Evolutionary conservation across 2,797 vertebrate species (phyloP), one percentile per base, ranked within the genome.

Genomic region (Typhlichthys eigenmanni): DNA sequence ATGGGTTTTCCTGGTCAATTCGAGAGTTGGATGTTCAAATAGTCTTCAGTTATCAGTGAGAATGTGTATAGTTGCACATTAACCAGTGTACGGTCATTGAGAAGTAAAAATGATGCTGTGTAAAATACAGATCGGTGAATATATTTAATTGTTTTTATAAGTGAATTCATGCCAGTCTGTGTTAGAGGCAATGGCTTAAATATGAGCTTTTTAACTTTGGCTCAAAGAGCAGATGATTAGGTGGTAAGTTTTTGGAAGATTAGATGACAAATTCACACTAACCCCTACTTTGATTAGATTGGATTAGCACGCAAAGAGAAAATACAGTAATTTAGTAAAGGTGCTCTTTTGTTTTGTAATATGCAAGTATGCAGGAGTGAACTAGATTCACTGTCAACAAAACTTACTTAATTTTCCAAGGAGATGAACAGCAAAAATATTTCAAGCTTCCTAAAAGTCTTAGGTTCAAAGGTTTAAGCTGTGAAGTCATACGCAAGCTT

Each of bases 211-310:
- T 10, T 5, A 57, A 85, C 86, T 86, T 86, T 88, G 87, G 85
- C 70, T 87, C 73, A 83, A 80, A 84, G n/a, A 80, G 83, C 57
- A 75, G 59, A 72, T 45, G 63, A 81, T 83, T 73, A 81, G 76
- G 86, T 85, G 81, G 89, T 88, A 72, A 82, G 81, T 79, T 79
- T 86, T 78, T 83, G 24, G 24, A 59, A 69, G 72, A 81, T 84
- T 72, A 78, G 63, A 81, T 73, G 62, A 68, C 14, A 66, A 74
- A 70, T 14, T 71, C 49, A 75, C 14, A 6, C 66, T 69, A 60
- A 59, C 63, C 54, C 65, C 64, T 59, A 34, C 9, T 50, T 78
- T 68, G 17, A 84, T 81, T 80, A 56, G 72, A 82, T 80, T 79
- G 84, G 81, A 79, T 82, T 72, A 76, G 72, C 60, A 53, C 62